Evolutionary conservation across 2,113 vertebrate species (phyloP), one percentile per base, ranked within the genome.

Genomic region (Microcebus tavaratra): DNA sequence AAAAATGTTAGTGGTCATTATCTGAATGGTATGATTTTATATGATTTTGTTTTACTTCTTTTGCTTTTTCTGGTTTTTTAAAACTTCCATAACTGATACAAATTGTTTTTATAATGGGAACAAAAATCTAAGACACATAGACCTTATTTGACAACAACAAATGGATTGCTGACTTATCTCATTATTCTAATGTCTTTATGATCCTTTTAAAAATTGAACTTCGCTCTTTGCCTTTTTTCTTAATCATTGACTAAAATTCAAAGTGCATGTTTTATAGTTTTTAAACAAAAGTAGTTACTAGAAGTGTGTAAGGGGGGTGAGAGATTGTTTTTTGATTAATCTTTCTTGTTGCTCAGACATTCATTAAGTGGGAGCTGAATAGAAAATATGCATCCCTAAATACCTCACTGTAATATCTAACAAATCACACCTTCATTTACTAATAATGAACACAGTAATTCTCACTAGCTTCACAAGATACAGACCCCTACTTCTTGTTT

Each of bases 251-350:
- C 18, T 81, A 80, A 82, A 88, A 88, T 63, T 81, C 21, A 70
- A 70, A 95, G 61, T 25, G 59, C 3, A 50, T 82, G 20, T 73
- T 97, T 76, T 68, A 8, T 73, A 73, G 9, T 42, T 23, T 84
- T 91, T 79, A 93, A 78, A 78, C 34, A 84, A 92, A 91, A 94
- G 20, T 57, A 75, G 10, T 81, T 91, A 89, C 13, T 42, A 57
- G 73, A 63, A 25, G 18, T 59, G 1, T 34, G 1, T 55, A 17
- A 55, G 17, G 45, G 23, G 21, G 27, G 7, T 27, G 55, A 94
- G 42, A 68, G 45, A 53, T 13, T 90, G 21, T 59, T 48, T 83
- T 70, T 57, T 86, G 21, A 70, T 59, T 72, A 50, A 82, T 67
- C 50, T 84, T 76, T 78, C n/a, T 75, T 93, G 42, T 65, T 91